Base-by-base conservation (phyloP, 1,140 invertebrate species). In the Drosophila orena region DNA sequence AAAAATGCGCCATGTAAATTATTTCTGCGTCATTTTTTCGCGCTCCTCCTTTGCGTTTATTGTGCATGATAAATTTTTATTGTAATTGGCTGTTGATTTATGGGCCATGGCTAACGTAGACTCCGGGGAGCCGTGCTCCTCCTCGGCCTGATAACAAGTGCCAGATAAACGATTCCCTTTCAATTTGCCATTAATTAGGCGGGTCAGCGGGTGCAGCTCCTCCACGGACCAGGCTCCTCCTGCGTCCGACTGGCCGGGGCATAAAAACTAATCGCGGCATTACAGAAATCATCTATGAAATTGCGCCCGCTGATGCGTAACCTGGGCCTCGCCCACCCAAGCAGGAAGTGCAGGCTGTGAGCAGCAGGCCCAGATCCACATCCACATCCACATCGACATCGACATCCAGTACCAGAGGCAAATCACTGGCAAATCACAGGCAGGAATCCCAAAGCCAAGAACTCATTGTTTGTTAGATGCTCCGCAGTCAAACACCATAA, bases 81-180 rank as follows among this genome's bases (percentile, higher is more conserved):
- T 86, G 81, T 86, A 86, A 86, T 86, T 86, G 81, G 81, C 84
- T 86, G 83, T 88, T 86, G 81, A 86, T 86, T 86, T 88, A 86
- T 88, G 83, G 79, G 40, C 70, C 64, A 58, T 52, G 30, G 73
- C 66, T 14, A 52, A 17, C 52, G 38, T 20, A 65, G 24, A 65
- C 44, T 50, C 27, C 44, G n/a, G 44, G 43, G 59, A 43, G 47
- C 30, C 55, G 44, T 69, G 37, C 57, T 35, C 50, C 27, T 44
- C 20, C 37, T 53, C 37, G 34, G 24, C 43, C 40, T 46, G 75
- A 83, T 83, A 78, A 61, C 56, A 75, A 68, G 52, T 46, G 53
- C 77, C 40, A 77, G 80, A 85, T 85, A 84, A 84, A 79, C 76
- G 52, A 50, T 55, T 55, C 72, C 54, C 60, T 80, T 84, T 71